Percentiles rank a stretch among this genome's conserved stretches.
Evolutionary conservation across 1,140 invertebrate species (phyloP).

Genomic region (Phymastichus coffea): DNA sequence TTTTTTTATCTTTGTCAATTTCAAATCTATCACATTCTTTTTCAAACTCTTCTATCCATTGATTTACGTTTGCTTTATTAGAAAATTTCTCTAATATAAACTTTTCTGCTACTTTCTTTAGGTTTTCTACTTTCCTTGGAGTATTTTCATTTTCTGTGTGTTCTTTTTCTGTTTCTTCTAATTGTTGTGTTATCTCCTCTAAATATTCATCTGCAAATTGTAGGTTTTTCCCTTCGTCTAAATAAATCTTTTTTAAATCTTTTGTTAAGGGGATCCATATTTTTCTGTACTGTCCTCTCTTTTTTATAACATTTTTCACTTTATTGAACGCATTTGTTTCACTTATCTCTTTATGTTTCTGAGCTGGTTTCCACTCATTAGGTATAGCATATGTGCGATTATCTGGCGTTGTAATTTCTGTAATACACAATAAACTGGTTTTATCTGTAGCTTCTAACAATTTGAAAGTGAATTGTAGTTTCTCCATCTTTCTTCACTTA

Average conservation of each 20-base stretch:
- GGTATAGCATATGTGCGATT: not conserved
- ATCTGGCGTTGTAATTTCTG: not conserved
- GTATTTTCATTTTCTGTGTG: not conserved
- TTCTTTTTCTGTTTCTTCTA: not conserved
- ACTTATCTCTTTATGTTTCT: not conserved
- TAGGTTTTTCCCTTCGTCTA: not conserved
- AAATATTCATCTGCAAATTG: not conserved
- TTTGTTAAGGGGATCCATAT: not conserved
- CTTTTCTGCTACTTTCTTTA: slow-evolving; percentile 1
- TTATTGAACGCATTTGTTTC: not conserved
- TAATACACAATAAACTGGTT: not conserved
- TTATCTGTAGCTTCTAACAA: not conserved
- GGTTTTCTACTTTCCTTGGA: not conserved
- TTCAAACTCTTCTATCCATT: slow-evolving; percentile 10
- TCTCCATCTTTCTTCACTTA: not conserved
- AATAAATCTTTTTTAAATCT: not conserved
- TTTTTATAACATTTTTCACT: slow-evolving; percentile 1
- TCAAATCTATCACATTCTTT: not conserved
- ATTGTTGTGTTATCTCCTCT: not conserved
- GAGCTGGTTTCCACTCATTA: not conserved
- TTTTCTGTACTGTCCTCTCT: not conserved
- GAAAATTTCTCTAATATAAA: not conserved
- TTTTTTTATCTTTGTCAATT: not conserved
- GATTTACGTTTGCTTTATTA: not conserved
- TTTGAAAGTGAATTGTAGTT: not conserved